These are phyloP conservation scores for Ceriagrion tenellum DNA, from an alignment of 2,888 invertebrate genomes.

Conservation along the genomic window DNA sequence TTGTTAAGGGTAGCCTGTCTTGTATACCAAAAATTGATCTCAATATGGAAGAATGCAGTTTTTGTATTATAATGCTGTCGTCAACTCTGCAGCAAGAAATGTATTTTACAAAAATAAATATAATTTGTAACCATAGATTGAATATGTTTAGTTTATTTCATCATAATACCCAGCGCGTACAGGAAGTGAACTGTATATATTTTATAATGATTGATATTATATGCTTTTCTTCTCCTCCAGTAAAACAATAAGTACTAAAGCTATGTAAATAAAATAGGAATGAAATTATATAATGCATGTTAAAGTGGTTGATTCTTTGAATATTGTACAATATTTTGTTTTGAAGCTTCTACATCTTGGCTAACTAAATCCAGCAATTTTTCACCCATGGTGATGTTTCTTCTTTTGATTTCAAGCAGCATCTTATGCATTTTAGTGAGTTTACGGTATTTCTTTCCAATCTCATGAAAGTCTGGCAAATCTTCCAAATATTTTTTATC, in stretches of 20 bases:
- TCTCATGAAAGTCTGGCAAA: conserved; percentile 77
- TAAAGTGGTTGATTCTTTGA: neutral
- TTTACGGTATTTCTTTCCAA: conserved; percentile 76
- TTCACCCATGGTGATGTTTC: neutral
- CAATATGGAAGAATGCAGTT: conserved; percentile 37
- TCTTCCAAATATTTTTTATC: conserved; percentile 79
- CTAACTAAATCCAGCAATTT: neutral
- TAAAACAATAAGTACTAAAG: too few relatives aligned
- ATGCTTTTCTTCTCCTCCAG: too few relatives aligned
- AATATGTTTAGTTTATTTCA: neutral
- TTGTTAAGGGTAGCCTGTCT: neutral
- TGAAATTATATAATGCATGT: neutral
- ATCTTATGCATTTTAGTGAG: neutral
- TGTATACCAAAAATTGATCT: conserved; percentile 59
- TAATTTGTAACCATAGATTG: conserved; percentile 35
- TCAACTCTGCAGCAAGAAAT: conserved; percentile 5
- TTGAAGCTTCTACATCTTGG: neutral
- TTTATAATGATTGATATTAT: too few relatives aligned
- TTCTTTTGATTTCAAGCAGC: neutral
- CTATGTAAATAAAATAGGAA: too few relatives aligned
- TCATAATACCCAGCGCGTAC: neutral
- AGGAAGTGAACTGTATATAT: too few relatives aligned
- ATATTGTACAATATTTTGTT: neutral
- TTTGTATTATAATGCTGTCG: conserved; percentile 39
- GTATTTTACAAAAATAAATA: conserved; percentile 57